Conservation (phyloP, 2,797 vertebrate species). For the Gadopsis bispinosus region DNA sequence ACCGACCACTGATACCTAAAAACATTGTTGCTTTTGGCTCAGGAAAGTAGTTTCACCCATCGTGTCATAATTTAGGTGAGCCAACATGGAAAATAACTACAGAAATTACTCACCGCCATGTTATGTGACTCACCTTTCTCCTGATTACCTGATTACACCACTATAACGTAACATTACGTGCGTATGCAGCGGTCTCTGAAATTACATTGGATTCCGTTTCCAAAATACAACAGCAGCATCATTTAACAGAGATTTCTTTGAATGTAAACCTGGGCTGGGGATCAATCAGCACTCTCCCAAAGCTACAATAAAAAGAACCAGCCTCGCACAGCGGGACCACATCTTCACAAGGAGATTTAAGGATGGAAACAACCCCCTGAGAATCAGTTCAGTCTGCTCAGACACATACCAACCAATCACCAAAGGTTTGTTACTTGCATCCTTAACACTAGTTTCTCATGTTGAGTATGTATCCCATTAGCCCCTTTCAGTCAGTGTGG, state of each 20-base stretch:
- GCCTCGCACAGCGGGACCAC: neutral
- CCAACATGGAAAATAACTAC: slow-evolving; percentile 80
- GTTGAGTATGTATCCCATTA: neutral
- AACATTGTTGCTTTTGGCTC: slow-evolving; percentile 38
- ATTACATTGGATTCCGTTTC: slow-evolving; percentile 7
- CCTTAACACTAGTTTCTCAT: slow-evolving; percentile 8
- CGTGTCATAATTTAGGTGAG: slow-evolving; percentile 66
- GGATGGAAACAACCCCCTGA: neutral
- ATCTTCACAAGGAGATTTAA: slow-evolving; percentile 3
- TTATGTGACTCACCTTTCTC: slow-evolving; percentile 77
- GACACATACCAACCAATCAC: neutral
- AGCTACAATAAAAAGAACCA: slow-evolving; percentile 6
- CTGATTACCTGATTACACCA: slow-evolving; percentile 54
- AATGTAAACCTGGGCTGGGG: neutral
- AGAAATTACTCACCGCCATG: slow-evolving; percentile 71
- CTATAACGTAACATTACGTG: slow-evolving; percentile 34
- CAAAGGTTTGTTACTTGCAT: slow-evolving; percentile 8
- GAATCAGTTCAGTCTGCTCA: slow-evolving; percentile 17
- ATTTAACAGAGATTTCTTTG: neutral
- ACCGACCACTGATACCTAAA: neutral
- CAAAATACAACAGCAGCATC: slow-evolving; percentile 27
- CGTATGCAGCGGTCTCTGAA: neutral
- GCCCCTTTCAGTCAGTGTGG: slow-evolving; percentile 1
- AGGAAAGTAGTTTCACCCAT: slow-evolving; percentile 59
- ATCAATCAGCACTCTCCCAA: neutral